A percentile compares a stretch with the other conserved stretches of the same genome.
Conservation (phyloP, 2,797 vertebrate species). For the Cryptoprocta ferox region DNA sequence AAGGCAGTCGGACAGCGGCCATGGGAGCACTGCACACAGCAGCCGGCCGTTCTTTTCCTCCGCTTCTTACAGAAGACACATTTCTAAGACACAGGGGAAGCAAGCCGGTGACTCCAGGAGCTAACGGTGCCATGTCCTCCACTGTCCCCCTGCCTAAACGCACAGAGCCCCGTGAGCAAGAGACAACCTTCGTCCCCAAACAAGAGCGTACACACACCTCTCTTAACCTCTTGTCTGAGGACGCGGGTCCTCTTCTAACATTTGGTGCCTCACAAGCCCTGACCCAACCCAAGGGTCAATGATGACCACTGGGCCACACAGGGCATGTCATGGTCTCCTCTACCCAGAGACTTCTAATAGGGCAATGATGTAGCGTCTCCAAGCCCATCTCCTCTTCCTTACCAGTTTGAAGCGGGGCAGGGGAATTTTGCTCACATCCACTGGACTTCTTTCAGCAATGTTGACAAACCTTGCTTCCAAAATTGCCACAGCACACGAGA, state of each 20-base stretch:
- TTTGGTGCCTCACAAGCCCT: background rate
- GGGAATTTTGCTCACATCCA: constrained; percentile 96
- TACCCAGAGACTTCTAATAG: background rate
- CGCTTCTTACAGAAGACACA: constrained; percentile 96
- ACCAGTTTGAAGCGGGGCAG: constrained; percentile 97
- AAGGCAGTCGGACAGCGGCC: constrained; percentile 98
- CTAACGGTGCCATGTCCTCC: background rate
- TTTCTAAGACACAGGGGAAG: constrained; percentile 88
- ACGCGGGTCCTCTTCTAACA: background rate
- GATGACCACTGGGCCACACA: background rate
- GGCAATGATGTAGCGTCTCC: background rate
- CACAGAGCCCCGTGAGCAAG: background rate
- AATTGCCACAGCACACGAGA: constrained; percentile 97
- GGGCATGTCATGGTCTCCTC: background rate
- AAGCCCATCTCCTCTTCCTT: constrained; percentile 72
- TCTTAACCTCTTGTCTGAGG: background rate
- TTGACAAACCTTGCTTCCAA: constrained; percentile 97
- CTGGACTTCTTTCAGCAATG: constrained; percentile 94
- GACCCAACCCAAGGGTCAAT: background rate
- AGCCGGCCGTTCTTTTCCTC: constrained; percentile 93
- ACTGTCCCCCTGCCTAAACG: background rate
- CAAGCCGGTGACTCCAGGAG: background rate
- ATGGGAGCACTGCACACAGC: constrained; percentile 98
- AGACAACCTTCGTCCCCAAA: background rate
- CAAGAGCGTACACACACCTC: background rate